Base-by-base conservation (phyloP, 1,140 invertebrate genomes). In the Drosophila lacteicornis region DNA sequence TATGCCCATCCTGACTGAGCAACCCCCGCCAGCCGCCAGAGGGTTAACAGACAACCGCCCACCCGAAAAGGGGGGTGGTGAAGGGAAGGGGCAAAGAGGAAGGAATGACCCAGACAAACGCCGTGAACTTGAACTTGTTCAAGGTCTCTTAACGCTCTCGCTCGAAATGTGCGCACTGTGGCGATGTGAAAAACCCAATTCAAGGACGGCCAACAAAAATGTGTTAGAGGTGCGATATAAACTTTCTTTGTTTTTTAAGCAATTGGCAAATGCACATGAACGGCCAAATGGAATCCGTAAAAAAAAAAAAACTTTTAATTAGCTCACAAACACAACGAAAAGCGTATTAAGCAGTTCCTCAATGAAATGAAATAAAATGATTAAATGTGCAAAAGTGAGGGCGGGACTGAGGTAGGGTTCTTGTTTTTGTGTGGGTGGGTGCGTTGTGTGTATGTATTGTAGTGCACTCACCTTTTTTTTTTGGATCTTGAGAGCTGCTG, bases 91-190 rank as follows among this genome's bases (percentile, higher is more conserved):
- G 53, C 53, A 40, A n/a, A 25, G 33, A 27, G 49, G 53, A 74
- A 78, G 58, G 57, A 61, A 79, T 70, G 75, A 82, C 79, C 65
- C 79, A 82, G 80, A 82, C 83, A 65, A 66, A 50, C 49, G 38
- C 75, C 79, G 60, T 90, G 85, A 87, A 87, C 84, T 87, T 87
- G 84, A 87, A 87, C 78, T 84, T 79, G 50, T 81, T 87, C 84
- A 87, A 87, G 84, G 84, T 81, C 84, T 87, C 51, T 84, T 56
- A 19, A 22, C 22, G 71, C 25, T 49, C 33, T 46, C 58, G 47
- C 42, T 69, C 27, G n/a, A 69, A 59, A 49, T 65, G 61, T 75
- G 80, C 58, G 51, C 73, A 66, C 51, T 49, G 70, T 40, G 53
- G 53, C 38, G 27, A 74, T 73, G 70, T 74, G 70, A 74, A 74